phyloP scores from a whole-genome alignment of 2,113 vertebrate species.

The Sinocyclocheilus maitianheensis region DNA sequence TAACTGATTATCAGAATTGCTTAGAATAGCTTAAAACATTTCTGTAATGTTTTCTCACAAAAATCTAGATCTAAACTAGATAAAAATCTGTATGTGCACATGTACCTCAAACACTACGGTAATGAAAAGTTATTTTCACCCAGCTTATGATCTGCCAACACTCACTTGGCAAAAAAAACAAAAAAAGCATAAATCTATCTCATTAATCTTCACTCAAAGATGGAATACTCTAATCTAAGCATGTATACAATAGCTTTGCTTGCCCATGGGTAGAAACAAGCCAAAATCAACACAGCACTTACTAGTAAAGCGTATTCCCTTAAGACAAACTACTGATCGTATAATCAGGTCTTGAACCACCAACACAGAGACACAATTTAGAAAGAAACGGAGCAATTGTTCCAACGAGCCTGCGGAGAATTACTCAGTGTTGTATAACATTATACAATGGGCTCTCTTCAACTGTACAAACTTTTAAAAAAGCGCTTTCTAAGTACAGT shows the following conservation, averaged over 20 bases:
- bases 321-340: slow-evolving; percentile 31
- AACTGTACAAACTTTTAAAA: slow-evolving; percentile 18
- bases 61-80: neutral
- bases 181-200: neutral
- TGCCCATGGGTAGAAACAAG: slow-evolving; percentile 1
- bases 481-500: slow-evolving; percentile 19
- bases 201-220: neutral
- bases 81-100: neutral
- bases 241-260: slow-evolving; percentile 2
- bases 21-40: neutral
- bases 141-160: slow-evolving; percentile 4
- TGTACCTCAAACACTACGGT: neutral
- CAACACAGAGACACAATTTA: slow-evolving; percentile 42
- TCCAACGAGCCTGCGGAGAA: slow-evolving; percentile 43
- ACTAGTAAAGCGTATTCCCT: neutral
- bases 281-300: slow-evolving; percentile 21
- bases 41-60: neutral
- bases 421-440: slow-evolving; percentile 54
- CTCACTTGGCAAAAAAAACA: slow-evolving; percentile 2
- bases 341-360: slow-evolving; percentile 41
- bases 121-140: neutral
- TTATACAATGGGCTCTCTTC: slow-evolving; percentile 42
- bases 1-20: too few species aligned
- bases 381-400: slow-evolving; percentile 7
- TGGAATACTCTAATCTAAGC: slow-evolving; percentile 1